A percentile compares a stretch with the other conserved stretches of the same genome.
These are phyloP conservation scores for Ariolimax columbianus DNA, from an alignment of 2,888 invertebrate species.

Conservation along the genomic window DNA sequence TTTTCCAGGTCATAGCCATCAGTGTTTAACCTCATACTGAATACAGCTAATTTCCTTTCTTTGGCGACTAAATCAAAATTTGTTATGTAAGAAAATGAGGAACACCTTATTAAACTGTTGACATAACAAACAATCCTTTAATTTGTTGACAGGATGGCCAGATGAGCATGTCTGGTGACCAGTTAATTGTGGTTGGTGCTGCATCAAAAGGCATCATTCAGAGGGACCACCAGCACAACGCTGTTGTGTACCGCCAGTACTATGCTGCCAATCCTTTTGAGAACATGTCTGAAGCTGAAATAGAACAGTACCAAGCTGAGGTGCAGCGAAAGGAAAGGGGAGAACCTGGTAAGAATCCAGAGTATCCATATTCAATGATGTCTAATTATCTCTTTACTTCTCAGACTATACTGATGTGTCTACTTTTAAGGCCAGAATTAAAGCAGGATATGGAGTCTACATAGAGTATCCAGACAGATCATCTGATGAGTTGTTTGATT, in stretches of 20 bases:
- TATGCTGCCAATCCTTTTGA: slow-evolving; percentile 99
- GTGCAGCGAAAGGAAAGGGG: slow-evolving; percentile 65
- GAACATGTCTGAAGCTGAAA: slow-evolving; percentile 94
- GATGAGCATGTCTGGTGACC: slow-evolving; percentile 87
- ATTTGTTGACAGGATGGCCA: slow-evolving; percentile 82
- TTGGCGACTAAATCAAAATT: no score
- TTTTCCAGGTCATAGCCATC: no score
- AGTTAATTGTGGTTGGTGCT: slow-evolving; percentile 94
- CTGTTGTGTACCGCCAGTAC: slow-evolving; percentile 95
- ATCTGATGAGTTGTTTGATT: no score
- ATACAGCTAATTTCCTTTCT: no score
- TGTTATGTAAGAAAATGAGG: no score
- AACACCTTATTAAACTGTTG: neutral
- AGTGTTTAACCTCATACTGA: no score
- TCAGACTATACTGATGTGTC: no score
- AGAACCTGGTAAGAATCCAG: slow-evolving; percentile 43
- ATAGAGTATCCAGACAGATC: no score
- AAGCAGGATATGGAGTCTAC: no score
- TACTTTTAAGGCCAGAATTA: no score
- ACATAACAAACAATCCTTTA: neutral
- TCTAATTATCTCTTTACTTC: neutral
- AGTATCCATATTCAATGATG: neutral
- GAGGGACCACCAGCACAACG: slow-evolving; percentile 98
- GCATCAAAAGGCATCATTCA: slow-evolving; percentile 99
- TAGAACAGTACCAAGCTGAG: slow-evolving; percentile 86